phyloP scores from a whole-genome alignment of 2,888 invertebrate genomes.

The Amblyjoppa proteus region DNA sequence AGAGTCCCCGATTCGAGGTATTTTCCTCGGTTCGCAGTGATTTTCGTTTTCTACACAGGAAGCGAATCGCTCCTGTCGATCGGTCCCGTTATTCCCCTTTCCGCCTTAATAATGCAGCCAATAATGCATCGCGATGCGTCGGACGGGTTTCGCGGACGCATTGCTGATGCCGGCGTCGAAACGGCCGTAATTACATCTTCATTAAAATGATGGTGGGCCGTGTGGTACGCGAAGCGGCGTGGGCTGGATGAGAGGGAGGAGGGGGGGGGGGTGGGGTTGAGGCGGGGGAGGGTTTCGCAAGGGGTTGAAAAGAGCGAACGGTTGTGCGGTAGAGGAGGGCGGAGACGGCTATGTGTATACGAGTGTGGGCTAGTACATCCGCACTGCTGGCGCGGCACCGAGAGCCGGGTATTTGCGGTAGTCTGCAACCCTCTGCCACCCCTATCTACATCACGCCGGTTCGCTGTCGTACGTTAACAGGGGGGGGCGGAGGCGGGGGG shows the following conservation, averaged over 20 bases:
- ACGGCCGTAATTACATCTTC: constrained; percentile 84
- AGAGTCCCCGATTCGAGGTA: background rate
- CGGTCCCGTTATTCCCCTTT: constrained; percentile 30
- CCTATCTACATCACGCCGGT: constrained; percentile 60
- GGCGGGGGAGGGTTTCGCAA: background rate
- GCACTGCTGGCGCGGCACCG: constrained; percentile 57
- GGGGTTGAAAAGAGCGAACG: background rate
- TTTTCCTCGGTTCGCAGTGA: constrained; percentile 3
- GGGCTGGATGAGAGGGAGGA: constrained; percentile 18
- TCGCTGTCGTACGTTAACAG: constrained; percentile 59
- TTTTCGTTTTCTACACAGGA: background rate
- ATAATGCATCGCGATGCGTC: constrained; percentile 79
- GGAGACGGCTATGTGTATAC: background rate
- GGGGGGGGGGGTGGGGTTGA: background rate
- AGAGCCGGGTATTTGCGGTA: constrained; percentile 67
- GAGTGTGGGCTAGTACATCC: constrained; percentile 19
- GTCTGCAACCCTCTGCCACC: constrained; percentile 54
- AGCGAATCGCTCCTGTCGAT: constrained; percentile 17
- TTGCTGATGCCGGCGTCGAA: constrained; percentile 80
- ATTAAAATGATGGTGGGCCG: constrained; percentile 82
- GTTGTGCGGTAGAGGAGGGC: background rate
- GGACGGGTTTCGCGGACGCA: constrained; percentile 71
- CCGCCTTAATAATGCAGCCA: constrained; percentile 81
- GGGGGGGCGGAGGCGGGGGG: constrained; percentile 24
- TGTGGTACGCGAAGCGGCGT: constrained; percentile 67